Conservation (phyloP, 2,797 vertebrate genomes). For the Sibirionetta formosa region DNA sequence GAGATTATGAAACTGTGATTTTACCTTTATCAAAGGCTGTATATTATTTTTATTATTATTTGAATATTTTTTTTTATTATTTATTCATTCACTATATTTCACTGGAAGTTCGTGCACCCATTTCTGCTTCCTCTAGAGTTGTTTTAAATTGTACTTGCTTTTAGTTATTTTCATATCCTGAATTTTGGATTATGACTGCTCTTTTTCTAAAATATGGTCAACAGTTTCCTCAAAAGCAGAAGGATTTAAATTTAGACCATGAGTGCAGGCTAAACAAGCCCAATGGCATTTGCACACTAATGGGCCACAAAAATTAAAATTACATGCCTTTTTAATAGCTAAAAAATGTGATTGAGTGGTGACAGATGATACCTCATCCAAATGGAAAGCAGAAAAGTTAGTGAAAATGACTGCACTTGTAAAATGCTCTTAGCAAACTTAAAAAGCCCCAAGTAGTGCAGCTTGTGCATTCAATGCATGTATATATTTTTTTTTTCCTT, state of each 20-base stretch:
- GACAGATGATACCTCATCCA: conserved; percentile 34
- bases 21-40: neutral
- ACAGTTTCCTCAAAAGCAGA: neutral
- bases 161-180: neutral
- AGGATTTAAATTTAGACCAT: conserved; percentile 9
- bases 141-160: neutral
- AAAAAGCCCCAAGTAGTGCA: neutral
- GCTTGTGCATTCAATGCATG: neutral
- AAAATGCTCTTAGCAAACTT: conserved; percentile 1
- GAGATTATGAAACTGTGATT: neutral
- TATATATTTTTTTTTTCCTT: neutral
- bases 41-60: neutral
- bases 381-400: conserved; percentile 1
- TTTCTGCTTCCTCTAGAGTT: neutral
- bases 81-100: neutral
- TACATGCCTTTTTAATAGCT: conserved; percentile 58
- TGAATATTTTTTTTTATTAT: neutral
- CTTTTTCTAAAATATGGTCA: neutral
- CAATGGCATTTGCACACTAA: conserved; percentile 26
- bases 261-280: neutral
- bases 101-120: neutral
- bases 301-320: conserved; percentile 64
- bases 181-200: neutral
- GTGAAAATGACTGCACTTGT: neutral
- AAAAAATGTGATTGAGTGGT: conserved; percentile 6